A percentile compares a stretch with the other conserved stretches of the same genome.
Evolutionary conservation across 1,140 invertebrate genomes (phyloP).

Genomic region (Physella acuta): DNA sequence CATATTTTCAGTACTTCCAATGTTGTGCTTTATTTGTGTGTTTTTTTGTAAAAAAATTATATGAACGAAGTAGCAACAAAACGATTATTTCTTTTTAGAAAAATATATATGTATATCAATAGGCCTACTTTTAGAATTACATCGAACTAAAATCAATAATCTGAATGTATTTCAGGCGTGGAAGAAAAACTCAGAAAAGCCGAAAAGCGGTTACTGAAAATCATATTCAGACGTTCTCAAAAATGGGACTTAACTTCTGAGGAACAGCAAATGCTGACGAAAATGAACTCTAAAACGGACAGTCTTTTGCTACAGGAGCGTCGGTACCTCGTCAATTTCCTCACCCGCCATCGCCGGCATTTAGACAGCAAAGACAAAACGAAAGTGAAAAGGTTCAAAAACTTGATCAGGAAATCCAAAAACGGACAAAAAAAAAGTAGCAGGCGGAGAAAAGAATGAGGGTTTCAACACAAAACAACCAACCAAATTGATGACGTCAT

Average conservation of each 20-base stretch:
- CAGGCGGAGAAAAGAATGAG: background rate
- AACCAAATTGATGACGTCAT: too few species aligned
- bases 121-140: background rate
- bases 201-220: conserved; percentile 19
- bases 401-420: conserved; percentile 19
- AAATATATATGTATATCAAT: too few species aligned
- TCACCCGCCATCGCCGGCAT: conserved; percentile 11
- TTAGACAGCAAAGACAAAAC: conserved; percentile 27
- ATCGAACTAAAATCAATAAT: background rate
- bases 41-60: too few species aligned
- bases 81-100: too few species aligned
- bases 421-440: conserved; percentile 11
- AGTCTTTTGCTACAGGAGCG: conserved; percentile 15
- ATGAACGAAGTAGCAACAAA: too few species aligned
- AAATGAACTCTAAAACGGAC: conserved; percentile 6
- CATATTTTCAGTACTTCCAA: too few species aligned
- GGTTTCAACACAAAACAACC: too few species aligned
- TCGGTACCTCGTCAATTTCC: conserved; percentile 23
- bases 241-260: conserved; percentile 2
- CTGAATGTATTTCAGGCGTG: conserved; percentile 18
- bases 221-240: background rate
- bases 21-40: too few species aligned
- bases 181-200: conserved; percentile 18
- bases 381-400: conserved; percentile 22
- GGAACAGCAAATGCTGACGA: background rate